Conservation (phyloP, 2,888 invertebrate species). For the Ceriagrion tenellum region DNA sequence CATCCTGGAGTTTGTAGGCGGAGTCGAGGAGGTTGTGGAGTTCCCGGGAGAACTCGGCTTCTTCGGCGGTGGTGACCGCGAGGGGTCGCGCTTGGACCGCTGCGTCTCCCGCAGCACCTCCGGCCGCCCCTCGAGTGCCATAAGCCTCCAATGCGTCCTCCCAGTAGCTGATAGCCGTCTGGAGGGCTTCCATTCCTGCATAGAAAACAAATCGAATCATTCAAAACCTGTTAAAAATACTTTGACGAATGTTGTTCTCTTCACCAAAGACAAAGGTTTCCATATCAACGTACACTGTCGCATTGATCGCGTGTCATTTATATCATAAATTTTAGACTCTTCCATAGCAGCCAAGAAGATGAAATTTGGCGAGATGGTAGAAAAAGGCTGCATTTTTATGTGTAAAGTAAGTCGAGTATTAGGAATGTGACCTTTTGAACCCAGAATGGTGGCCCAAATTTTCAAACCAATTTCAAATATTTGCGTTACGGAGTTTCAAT, state of each 20-base stretch:
- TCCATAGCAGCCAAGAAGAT: no score
- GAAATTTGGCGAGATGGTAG: no score
- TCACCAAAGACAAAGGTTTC: no score
- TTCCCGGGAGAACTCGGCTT: slow-evolving; percentile 91
- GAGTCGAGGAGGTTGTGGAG: slow-evolving; percentile 90
- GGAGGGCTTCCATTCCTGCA: slow-evolving; percentile 94
- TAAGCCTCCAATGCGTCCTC: slow-evolving; percentile 95
- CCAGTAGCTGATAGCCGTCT: slow-evolving; percentile 95
- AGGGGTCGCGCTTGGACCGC: slow-evolving; percentile 78
- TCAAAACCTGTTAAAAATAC: not conserved
- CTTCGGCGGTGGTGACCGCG: slow-evolving; percentile 89
- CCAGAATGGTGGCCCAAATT: no score
- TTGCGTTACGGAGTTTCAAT: no score
- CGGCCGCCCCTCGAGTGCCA: slow-evolving; percentile 78
- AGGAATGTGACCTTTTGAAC: no score
- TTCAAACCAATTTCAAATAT: no score
- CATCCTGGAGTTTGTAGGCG: slow-evolving; percentile 91
- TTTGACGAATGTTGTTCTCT: not conserved
- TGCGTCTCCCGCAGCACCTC: slow-evolving; percentile 78
- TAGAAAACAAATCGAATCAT: not conserved
- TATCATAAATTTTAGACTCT: no score
- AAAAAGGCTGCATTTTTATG: no score
- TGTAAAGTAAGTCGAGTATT: no score
- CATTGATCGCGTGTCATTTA: no score
- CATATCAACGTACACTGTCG: no score